Conservation (phyloP, 2,797 vertebrate species). For the Xenops minutus region DNA sequence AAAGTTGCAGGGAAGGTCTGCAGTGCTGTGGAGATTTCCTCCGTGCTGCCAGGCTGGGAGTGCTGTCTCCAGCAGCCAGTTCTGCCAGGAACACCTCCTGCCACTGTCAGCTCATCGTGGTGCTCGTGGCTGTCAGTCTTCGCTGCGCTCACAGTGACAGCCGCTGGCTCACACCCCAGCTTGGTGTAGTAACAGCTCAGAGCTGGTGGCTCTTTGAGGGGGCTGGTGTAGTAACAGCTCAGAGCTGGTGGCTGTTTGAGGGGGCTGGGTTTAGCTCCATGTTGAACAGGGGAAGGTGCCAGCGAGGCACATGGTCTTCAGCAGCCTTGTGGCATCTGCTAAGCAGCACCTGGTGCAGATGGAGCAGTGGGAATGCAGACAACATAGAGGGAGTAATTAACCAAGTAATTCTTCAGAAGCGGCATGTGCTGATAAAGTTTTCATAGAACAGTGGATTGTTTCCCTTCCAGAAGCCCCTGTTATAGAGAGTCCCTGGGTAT, state of each 20-base stretch:
- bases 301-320: background rate
- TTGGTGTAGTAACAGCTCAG: background rate
- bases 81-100: background rate
- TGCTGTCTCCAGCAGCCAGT: background rate
- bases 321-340: background rate
- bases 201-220: background rate
- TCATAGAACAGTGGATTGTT: background rate
- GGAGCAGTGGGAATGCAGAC: background rate
- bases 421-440: background rate
- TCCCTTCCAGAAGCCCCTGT: background rate
- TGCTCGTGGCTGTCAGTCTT: background rate
- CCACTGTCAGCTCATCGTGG: background rate
- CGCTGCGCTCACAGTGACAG: background rate
- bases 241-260: background rate
- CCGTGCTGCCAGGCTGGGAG: background rate
- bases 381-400: background rate
- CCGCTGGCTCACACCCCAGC: background rate
- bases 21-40: background rate
- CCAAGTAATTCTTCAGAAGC: background rate
- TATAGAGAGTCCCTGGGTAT: background rate
- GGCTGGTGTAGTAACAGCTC: background rate
- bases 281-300: background rate
- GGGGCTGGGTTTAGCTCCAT: background rate
- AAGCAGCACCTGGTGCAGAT: background rate
- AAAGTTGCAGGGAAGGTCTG: background rate